Evolutionary conservation across 1,140 invertebrate genomes (phyloP), one percentile per base, ranked within the genome.

Genomic region (Arctopsyche grandis): DNA sequence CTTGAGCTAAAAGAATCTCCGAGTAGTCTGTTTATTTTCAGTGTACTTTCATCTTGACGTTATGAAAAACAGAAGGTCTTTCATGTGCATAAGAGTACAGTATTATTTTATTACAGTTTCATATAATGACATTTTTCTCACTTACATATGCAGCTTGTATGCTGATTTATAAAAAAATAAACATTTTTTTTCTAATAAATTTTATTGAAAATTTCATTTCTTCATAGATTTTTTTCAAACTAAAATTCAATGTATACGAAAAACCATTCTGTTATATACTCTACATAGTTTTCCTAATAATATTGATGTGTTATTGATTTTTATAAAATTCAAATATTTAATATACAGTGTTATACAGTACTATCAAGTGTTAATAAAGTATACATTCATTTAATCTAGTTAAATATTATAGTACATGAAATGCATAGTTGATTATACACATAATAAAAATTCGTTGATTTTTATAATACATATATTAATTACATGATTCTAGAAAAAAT

Each of bases 401-500:
- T 66, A 66, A 26, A 66, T 24, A 63, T 63, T 63, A 1, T 16
- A 24, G 7, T 21, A 26, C 9, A 66, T 66, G 7, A 38, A 38
- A 38, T 38, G 29, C 7, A 38, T 38, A 38, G n/a, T 63, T 16
- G 5, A 12, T 5, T 38, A 46, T 52, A 46, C 14, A 24, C 29
- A 74, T 9, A 74, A 26, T 48, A 56, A 48, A 74, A 74, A 74
- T 76, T 76, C 74, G 74, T 76, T 76, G 74, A 66, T 76, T 63
- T 22, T 76, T 63, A 29, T 16, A 22, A 16, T 46, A 71, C 10
- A 44, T 16, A 52, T 74, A 48, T 66, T 52, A 52, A 75, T 75
- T 44, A 71, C 44, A 71, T 71, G 5, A 26, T 24, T 5, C 69
- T 56, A 74, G 22, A 74, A 56, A 74, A 74, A 74, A 74, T 56